Evolutionary conservation across 2,113 vertebrate genomes (phyloP).

Genomic region (Pantherophis guttatus): DNA sequence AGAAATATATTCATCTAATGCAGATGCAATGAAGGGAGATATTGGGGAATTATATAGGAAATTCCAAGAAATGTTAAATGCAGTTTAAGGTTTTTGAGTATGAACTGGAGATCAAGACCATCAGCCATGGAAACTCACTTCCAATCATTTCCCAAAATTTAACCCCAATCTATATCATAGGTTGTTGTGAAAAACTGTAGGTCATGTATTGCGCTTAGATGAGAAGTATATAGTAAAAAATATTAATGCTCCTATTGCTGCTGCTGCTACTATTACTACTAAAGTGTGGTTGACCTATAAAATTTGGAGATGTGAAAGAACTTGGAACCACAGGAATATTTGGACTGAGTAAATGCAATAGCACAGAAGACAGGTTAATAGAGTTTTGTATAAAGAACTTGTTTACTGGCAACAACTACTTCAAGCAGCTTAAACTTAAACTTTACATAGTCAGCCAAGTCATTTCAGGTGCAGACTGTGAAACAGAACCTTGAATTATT

Average conservation of each 20-base stretch:
- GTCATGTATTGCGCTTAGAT: not conserved
- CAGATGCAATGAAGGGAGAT: not conserved
- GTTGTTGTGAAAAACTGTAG: not conserved
- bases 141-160: not conserved
- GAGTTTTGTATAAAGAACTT: not conserved
- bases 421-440: not conserved
- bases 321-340: not conserved
- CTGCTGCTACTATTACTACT: not conserved
- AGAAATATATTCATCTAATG: not conserved
- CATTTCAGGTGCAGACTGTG: not conserved
- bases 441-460: not conserved
- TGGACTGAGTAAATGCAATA: not conserved
- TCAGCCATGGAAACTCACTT: not conserved
- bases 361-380: not conserved
- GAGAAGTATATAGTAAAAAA: not conserved
- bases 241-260: not conserved
- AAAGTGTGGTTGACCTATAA: not conserved
- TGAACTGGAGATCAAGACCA: not conserved
- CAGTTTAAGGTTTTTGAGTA: not conserved
- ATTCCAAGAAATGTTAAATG: not conserved
- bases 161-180: not conserved
- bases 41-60: not conserved
- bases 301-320: not conserved
- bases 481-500: not conserved
- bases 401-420: not conserved